Conservation (phyloP, 92 coral and sea anemone genomes). For the Epizoanthus rinbou region DNA sequence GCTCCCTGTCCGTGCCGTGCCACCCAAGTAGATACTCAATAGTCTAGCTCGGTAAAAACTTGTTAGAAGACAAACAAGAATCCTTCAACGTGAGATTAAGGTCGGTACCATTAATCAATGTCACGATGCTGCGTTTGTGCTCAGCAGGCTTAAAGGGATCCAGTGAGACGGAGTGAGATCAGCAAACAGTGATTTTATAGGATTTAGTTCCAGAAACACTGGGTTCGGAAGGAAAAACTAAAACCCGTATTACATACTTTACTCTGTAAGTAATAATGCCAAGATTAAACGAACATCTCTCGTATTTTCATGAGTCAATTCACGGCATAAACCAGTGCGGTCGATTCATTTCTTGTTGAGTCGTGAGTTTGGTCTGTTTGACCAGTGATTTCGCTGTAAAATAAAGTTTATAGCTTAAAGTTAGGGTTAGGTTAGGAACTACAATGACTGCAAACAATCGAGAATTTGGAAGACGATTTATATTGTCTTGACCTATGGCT, state of each 20-base stretch:
- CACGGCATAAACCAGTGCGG: too few relatives aligned
- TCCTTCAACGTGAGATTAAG: neutral
- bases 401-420: too few relatives aligned
- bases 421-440: too few relatives aligned
- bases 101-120: slow-evolving; percentile 2
- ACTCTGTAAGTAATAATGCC: neutral
- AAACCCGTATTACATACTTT: neutral
- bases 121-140: neutral
- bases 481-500: too few relatives aligned
- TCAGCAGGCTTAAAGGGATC: neutral
- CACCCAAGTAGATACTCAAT: neutral
- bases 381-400: too few relatives aligned
- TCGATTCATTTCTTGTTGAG: too few relatives aligned
- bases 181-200: neutral
- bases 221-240: neutral
- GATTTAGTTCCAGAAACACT: neutral
- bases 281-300: too few relatives aligned
- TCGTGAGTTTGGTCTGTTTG: too few relatives aligned
- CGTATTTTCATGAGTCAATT: too few relatives aligned
- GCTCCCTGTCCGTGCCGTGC: neutral
- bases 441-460: too few relatives aligned
- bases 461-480: too few relatives aligned
- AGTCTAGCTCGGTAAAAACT: neutral
- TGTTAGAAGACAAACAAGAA: neutral
- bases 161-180: too few relatives aligned